Base-by-base conservation (phyloP, 2,888 invertebrate genomes). In the Blastobasis adustella region DNA sequence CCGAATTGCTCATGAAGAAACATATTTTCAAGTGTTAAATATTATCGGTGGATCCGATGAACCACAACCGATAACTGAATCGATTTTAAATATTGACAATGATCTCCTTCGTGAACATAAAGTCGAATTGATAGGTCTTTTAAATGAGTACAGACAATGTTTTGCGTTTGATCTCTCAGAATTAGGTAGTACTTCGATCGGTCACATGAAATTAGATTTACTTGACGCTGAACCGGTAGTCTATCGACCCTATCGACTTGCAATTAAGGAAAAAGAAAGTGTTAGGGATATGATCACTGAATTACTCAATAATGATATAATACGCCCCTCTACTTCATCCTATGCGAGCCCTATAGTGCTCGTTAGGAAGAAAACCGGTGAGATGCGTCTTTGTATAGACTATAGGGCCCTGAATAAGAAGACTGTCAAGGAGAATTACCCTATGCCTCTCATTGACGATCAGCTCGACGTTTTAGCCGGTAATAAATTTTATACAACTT, bases 381-480 rank as follows among this genome's bases (percentile, higher is more conserved):
- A 47, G 40, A 38, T 39, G 4, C 47, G 51, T 8, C 41, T 51
- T 8, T 51, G 51, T 37, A 51, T 51, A 7, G 51, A 51, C 40
- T 51, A 51, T 6, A 37, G 49, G 10, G 56, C 58, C 0, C 47
- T 58, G 2, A 58, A 58, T 23, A 51, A 47, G 37, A 54, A 53
- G 23, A 58, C 58, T 4, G 9, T 52, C 3, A 47, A 48, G 8
- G 54, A 54, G 8, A 54, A 45, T 6, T 54, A 49, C 36, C 54
- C 52, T 4, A 46, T 68, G 38, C 70, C 69, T 0, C 37, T 63
- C 2, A 55, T 62, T 3, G 59, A 62, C 10, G 59, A 62, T 38
- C 58, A 58, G 45, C 38, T 61, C 4, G 56, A 58, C 23, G 10
- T 41, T 0, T 47, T 61, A 8, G 9, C 45, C 4, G 54, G 54